These are phyloP conservation scores for Pammene aurita DNA, from an alignment of 2,888 invertebrate species.

Conservation along the genomic window DNA sequence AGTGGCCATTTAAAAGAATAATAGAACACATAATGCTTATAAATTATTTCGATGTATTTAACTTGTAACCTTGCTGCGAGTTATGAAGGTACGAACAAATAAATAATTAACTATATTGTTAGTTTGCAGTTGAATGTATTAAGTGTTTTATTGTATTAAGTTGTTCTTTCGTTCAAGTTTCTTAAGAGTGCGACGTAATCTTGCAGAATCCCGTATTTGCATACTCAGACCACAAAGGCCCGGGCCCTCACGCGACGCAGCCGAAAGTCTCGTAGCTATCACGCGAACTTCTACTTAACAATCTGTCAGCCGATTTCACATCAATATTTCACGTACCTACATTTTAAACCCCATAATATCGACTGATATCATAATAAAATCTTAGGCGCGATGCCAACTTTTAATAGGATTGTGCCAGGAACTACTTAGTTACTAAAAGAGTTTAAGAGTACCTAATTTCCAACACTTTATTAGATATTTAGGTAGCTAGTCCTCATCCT, in stretches of 20 bases:
- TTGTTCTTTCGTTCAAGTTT: constrained; percentile 15
- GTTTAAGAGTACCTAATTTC: background rate
- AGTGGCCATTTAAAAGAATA: too few relatives aligned
- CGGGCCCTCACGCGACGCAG: constrained; percentile 49
- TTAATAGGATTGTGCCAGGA: background rate
- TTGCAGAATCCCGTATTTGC: constrained; percentile 49
- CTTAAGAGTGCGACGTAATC: constrained; percentile 38
- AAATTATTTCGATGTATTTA: too few relatives aligned
- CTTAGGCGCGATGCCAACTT: background rate
- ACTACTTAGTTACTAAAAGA: background rate
- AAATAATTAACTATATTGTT: too few relatives aligned
- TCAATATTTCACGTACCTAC: constrained; percentile 42
- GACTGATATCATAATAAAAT: constrained; percentile 3
- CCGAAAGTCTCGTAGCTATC: constrained; percentile 43
- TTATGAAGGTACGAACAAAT: too few relatives aligned
- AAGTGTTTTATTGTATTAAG: background rate
- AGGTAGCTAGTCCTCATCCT: too few relatives aligned
- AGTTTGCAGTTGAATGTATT: too few relatives aligned
- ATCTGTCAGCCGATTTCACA: constrained; percentile 45
- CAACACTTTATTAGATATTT: too few relatives aligned
- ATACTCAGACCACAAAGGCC: constrained; percentile 46
- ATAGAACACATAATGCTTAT: too few relatives aligned
- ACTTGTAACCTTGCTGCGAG: too few relatives aligned
- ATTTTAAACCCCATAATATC: constrained; percentile 37
- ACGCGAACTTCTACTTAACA: constrained; percentile 57